Percentiles rank a stretch among this genome's conserved stretches.
Conservation (phyloP, 1,140 invertebrate species). For the Telenomus remus region DNA sequence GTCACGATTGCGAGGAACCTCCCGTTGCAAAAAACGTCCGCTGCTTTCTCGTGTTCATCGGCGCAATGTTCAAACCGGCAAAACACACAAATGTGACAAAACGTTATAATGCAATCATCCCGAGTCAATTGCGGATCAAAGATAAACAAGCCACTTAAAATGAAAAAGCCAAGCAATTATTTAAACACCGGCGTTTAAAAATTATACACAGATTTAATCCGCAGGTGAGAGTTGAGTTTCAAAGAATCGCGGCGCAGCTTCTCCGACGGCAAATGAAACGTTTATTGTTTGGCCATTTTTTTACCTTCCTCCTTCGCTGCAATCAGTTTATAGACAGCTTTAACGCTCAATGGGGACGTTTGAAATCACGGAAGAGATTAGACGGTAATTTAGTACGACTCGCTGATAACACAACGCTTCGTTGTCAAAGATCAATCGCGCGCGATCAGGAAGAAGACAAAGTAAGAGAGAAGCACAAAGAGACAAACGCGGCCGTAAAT, state of each 20-base stretch:
- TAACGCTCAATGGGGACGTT: conserved; percentile 44
- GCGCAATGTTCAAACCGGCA: conserved; percentile 23
- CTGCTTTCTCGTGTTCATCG: conserved; percentile 66
- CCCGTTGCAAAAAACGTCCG: conserved; percentile 57
- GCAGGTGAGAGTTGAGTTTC: conserved; percentile 41
- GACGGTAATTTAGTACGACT: conserved; percentile 49
- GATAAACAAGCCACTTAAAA: background rate
- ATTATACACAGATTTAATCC: conserved; percentile 10
- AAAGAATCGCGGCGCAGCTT: conserved; percentile 15
- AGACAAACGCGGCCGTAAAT: conserved; percentile 18
- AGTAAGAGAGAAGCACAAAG: conserved; percentile 14
- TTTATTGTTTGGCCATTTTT: conserved; percentile 25
- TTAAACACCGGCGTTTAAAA: conserved; percentile 4
- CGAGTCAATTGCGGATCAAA: conserved; percentile 6
- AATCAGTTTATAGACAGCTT: conserved; percentile 29
- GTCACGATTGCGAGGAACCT: conserved; percentile 64
- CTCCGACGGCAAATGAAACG: conserved; percentile 34
- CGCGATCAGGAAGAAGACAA: conserved; percentile 20
- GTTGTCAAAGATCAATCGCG: conserved; percentile 40
- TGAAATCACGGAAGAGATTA: conserved; percentile 48
- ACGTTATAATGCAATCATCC: conserved; percentile 1
- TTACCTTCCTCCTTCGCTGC: background rate
- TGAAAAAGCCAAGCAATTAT: conserved; percentile 23
- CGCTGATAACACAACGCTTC: conserved; percentile 39
- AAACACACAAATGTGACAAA: conserved; percentile 53